Evolutionary conservation across 2,113 vertebrate genomes (phyloP).

Genomic region (Callithrix jacchus): DNA sequence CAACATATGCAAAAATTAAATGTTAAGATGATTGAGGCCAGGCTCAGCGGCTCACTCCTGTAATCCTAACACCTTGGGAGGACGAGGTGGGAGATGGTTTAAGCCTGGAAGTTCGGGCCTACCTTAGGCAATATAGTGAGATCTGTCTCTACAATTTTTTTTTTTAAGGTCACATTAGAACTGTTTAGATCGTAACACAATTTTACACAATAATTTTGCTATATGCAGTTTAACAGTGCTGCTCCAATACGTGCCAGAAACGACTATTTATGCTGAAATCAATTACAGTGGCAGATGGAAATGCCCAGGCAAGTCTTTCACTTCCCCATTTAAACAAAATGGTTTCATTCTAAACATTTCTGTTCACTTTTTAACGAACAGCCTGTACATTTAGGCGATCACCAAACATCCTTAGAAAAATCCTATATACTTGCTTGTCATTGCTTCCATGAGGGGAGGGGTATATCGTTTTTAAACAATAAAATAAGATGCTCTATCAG

Average conservation of each 20-base stretch:
- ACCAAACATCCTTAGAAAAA: not conserved
- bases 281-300: not conserved
- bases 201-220: not conserved
- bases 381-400: not conserved
- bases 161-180: not conserved
- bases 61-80: too few relatives aligned
- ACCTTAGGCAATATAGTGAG: too few relatives aligned
- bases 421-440: not conserved
- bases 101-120: too few relatives aligned
- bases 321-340: not conserved
- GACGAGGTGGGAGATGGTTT: too few relatives aligned
- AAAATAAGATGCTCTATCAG: not conserved
- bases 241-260: not conserved
- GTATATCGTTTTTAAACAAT: not conserved
- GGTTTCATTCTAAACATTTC: conserved; percentile 12
- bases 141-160: too few relatives aligned
- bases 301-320: not conserved
- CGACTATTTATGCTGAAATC: not conserved
- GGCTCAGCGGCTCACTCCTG: too few relatives aligned
- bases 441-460: not conserved
- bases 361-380: not conserved
- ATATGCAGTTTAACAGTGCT: not conserved
- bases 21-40: not conserved
- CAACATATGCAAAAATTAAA: conserved; percentile 33
- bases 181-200: not conserved